Conservation (phyloP, 1,140 invertebrate species). For the Phymorhynchus buccinoides region DNA sequence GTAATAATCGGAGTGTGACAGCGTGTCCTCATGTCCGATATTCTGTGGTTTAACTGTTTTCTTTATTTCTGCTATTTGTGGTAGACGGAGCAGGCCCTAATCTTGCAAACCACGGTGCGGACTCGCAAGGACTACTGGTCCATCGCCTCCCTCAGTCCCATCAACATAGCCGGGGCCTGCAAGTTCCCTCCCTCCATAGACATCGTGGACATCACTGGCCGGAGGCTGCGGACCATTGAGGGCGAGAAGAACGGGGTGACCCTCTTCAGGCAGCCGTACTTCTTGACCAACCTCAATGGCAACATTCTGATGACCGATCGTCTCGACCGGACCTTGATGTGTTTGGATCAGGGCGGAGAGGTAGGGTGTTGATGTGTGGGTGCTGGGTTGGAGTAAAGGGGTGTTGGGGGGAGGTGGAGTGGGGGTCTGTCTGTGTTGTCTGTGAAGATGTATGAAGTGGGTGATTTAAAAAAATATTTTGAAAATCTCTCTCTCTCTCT, state of each 20-base stretch:
- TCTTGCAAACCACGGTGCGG: slow-evolving; percentile 28
- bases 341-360: slow-evolving; percentile 29
- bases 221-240: slow-evolving; percentile 27
- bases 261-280: slow-evolving; percentile 28
- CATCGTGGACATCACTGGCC: slow-evolving; percentile 42
- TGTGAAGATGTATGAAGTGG: too few species aligned
- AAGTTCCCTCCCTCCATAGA: slow-evolving; percentile 41
- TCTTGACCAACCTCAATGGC: slow-evolving; percentile 23
- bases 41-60: too few species aligned
- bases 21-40: too few species aligned
- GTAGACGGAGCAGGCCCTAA: slow-evolving; percentile 14
- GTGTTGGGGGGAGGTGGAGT: too few species aligned
- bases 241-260: not conserved
- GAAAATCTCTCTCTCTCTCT: too few species aligned
- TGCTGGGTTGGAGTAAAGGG: too few species aligned
- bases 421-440: too few species aligned
- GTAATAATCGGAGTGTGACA: too few species aligned
- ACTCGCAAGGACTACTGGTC: slow-evolving; percentile 41
- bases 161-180: slow-evolving; percentile 38
- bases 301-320: slow-evolving; percentile 39
- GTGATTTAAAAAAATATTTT: too few species aligned
- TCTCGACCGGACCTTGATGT: not conserved
- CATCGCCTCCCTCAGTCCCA: slow-evolving; percentile 29
- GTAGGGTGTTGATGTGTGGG: too few species aligned
- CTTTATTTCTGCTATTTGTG: too few species aligned